These are phyloP conservation scores for Pygoscelis adeliae DNA, from an alignment of 2,113 vertebrate genomes.

Conservation along the genomic window DNA sequence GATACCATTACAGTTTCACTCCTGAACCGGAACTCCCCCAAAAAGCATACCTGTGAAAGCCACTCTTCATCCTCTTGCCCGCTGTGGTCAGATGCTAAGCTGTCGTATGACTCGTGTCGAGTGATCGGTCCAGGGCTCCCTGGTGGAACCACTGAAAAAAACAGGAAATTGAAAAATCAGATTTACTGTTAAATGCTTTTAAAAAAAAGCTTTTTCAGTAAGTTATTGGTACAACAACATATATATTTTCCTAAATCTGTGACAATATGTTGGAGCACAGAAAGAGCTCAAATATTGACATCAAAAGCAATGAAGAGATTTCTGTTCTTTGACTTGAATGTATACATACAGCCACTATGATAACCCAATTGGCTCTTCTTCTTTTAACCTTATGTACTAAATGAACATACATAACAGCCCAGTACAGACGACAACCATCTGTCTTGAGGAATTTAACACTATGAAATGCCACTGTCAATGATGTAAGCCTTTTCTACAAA, in stretches of 20 bases:
- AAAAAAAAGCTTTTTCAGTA: not conserved
- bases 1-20: not conserved
- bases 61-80: conserved; percentile 96
- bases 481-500: not conserved
- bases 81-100: conserved; percentile 91
- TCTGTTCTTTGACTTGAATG: not conserved
- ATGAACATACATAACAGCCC: not conserved
- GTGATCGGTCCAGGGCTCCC: conserved; percentile 91
- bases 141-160: conserved; percentile 83
- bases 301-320: not conserved
- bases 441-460: not conserved
- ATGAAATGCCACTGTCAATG: not conserved
- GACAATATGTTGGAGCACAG: too few relatives aligned
- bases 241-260: not conserved
- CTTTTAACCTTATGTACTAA: not conserved
- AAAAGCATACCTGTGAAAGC: conserved; percentile 90
- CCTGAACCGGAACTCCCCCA: fast-evolving
- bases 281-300: not conserved
- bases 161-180: not conserved
- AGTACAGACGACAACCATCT: not conserved
- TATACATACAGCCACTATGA: not conserved
- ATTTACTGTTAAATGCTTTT: not conserved
- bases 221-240: not conserved
- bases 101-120: conserved; percentile 92
- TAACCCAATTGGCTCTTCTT: not conserved